Evolutionary conservation across 2,888 invertebrate species (phyloP).

Genomic region (Aricia artaxerxes): DNA sequence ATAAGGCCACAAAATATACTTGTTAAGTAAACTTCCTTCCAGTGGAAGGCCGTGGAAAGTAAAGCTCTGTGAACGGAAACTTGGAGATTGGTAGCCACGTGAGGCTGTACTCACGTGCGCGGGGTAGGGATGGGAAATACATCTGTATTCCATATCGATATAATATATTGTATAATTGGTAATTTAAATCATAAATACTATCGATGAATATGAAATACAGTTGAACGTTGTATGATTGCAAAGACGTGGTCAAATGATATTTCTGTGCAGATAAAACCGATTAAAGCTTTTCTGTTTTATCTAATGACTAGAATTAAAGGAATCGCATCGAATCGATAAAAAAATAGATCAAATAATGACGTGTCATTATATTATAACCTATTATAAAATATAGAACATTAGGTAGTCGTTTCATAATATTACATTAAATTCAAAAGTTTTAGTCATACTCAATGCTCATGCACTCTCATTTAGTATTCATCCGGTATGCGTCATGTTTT

Average conservation of each 20-base stretch:
- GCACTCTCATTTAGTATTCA: not conserved
- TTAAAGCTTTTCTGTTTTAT: not conserved
- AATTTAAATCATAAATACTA: too few species aligned
- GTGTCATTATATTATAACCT: not conserved
- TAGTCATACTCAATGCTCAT: not conserved
- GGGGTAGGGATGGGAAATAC: not conserved
- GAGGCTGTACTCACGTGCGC: slow-evolving; percentile 23
- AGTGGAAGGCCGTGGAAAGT: slow-evolving; percentile 25
- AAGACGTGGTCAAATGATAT: too few species aligned
- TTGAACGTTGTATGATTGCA: not conserved
- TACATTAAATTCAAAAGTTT: not conserved
- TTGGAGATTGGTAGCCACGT: slow-evolving; percentile 14
- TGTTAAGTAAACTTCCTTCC: slow-evolving; percentile 12
- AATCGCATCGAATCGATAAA: not conserved
- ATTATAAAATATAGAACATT: not conserved
- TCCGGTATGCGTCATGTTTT: slow-evolving; percentile 2
- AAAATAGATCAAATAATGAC: not conserved
- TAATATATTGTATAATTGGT: not conserved
- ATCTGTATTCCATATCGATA: not conserved
- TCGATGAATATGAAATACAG: too few species aligned
- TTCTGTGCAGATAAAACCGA: not conserved
- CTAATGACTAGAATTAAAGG: not conserved
- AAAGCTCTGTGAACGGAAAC: slow-evolving; percentile 24
- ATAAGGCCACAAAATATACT: not conserved
- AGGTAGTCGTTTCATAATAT: not conserved